Evolutionary conservation across 2,888 invertebrate genomes (phyloP).

Genomic region (Hirtodrosophila trivittata): DNA sequence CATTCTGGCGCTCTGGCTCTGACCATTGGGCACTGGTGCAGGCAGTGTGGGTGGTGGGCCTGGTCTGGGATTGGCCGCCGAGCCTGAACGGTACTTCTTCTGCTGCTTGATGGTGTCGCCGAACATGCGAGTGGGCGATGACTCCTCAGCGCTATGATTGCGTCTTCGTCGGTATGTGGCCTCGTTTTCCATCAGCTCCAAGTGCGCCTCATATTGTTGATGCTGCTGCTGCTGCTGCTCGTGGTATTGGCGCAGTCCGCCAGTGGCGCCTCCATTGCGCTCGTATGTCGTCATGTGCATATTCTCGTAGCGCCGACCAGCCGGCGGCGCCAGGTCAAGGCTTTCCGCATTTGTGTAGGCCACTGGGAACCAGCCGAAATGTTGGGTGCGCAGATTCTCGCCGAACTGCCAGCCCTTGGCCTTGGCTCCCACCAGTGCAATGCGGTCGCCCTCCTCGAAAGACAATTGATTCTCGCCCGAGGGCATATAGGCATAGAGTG

Average conservation of each 20-base stretch:
- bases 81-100: conserved; percentile 85
- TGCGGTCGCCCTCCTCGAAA: conserved; percentile 95
- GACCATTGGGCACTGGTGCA: conserved; percentile 87
- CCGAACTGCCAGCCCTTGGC: conserved; percentile 99
- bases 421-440: conserved; percentile 94
- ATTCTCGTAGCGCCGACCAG: conserved; percentile 76
- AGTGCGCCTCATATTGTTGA: conserved; percentile 72
- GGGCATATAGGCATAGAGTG: conserved; percentile 95
- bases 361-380: conserved; percentile 97
- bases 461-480: conserved; percentile 95
- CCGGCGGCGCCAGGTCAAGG: conserved; percentile 62
- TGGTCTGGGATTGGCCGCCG: conserved; percentile 86
- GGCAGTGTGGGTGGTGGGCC: conserved; percentile 90
- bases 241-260: conserved; percentile 74
- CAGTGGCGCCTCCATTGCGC: conserved; percentile 51
- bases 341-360: conserved; percentile 95
- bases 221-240: conserved; percentile 59
- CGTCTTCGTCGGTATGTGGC: conserved; percentile 76
- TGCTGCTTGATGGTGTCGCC: conserved; percentile 87
- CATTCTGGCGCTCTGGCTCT: conserved; percentile 77
- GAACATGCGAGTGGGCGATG: conserved; percentile 88
- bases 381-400: conserved; percentile 95
- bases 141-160: conserved; percentile 80
- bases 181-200: conserved; percentile 74
- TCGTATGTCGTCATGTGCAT: conserved; percentile 81